phyloP scores from a whole-genome alignment of 1,140 invertebrate species.

The Odontomachus brunneus region DNA sequence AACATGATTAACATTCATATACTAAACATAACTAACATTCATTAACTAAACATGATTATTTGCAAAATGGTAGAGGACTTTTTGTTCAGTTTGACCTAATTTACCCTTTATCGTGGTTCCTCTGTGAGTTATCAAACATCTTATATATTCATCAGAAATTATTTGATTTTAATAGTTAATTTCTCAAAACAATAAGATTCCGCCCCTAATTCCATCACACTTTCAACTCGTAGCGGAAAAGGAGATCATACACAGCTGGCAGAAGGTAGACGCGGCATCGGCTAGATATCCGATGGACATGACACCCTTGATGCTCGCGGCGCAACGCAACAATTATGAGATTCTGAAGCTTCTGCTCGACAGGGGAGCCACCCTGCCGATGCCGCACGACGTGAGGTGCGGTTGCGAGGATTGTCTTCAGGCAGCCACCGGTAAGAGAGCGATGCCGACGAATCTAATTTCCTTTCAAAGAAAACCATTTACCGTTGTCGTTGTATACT shows the following conservation, averaged over 20 bases:
- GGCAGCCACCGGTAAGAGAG: slow-evolving; percentile 87
- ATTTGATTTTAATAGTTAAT: too few species aligned
- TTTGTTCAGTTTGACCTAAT: too few species aligned
- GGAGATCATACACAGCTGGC: slow-evolving; percentile 90
- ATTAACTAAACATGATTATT: too few species aligned
- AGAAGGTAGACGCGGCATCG: slow-evolving; percentile 92
- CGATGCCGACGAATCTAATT: slow-evolving; percentile 4
- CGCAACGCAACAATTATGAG: slow-evolving; percentile 97
- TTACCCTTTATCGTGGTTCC: too few species aligned
- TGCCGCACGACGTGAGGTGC: slow-evolving; percentile 95
- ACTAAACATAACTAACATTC: too few species aligned
- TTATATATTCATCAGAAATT: too few species aligned
- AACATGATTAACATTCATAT: too few species aligned
- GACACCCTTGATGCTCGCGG: slow-evolving; percentile 95
- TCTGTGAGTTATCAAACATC: too few species aligned
- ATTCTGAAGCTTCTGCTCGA: slow-evolving; percentile 96
- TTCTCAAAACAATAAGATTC: too few species aligned
- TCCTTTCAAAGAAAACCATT: background rate
- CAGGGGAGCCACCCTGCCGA: slow-evolving; percentile 93
- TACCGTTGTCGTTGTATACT: too few species aligned
- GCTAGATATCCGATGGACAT: slow-evolving; percentile 96
- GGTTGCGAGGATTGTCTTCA: slow-evolving; percentile 92
- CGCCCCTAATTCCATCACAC: background rate
- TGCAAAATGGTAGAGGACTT: too few species aligned
- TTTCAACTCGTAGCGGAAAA: slow-evolving; percentile 40